Percentiles rank a stretch among this genome's conserved stretches.
These are phyloP conservation scores for Gonioctena quinquepunctata DNA, from an alignment of 1,140 invertebrate species.

Conservation along the genomic window DNA sequence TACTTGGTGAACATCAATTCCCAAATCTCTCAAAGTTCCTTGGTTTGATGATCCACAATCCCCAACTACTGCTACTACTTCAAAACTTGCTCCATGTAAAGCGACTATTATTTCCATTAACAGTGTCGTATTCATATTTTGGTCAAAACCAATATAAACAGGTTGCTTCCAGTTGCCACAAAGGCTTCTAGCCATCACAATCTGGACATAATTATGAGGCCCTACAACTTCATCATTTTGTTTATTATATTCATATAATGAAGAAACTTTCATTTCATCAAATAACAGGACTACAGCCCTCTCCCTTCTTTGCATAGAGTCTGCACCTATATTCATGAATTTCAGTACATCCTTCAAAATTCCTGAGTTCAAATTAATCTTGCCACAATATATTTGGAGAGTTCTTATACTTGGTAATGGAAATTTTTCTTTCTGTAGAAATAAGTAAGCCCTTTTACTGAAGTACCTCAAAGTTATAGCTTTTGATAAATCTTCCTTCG, in stretches of 20 bases:
- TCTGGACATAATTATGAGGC: background rate
- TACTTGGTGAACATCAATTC: background rate
- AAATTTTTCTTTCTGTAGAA: background rate
- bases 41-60: background rate
- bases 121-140: background rate
- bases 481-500: background rate
- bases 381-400: background rate
- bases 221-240: background rate
- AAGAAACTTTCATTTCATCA: background rate
- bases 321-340: background rate
- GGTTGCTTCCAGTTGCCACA: background rate
- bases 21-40: background rate
- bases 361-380: background rate
- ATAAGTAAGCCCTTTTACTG: conserved; percentile 1
- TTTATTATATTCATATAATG: background rate
- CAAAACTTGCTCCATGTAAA: background rate
- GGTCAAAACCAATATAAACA: background rate
- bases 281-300: background rate
- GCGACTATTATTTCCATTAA: background rate
- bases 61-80: background rate
- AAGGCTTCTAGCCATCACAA: background rate
- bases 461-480: background rate
- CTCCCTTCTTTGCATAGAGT: background rate
- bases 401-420: background rate
- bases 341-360: background rate